Percentiles rank a stretch among this genome's conserved stretches.
phyloP scores from a whole-genome alignment of 2,113 vertebrate species.

The Micronycteris hirsuta region DNA sequence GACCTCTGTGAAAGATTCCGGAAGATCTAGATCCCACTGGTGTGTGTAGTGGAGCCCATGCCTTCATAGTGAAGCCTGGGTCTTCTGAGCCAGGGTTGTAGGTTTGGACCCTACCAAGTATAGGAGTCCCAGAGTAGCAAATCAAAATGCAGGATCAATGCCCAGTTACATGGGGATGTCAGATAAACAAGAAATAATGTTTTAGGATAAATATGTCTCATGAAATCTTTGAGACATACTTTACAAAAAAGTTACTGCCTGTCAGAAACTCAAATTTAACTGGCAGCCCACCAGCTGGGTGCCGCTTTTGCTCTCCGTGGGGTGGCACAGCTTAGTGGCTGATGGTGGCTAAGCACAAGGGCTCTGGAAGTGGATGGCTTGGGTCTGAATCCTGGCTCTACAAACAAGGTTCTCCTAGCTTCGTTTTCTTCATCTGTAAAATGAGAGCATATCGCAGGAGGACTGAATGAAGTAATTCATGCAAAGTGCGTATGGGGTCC shows the following conservation, averaged over 20 bases:
- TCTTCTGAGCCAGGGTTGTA: neutral
- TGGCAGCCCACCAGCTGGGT: neutral
- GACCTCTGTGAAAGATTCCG: neutral
- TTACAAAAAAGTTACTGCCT: neutral
- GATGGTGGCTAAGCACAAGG: neutral
- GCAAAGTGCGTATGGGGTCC: neutral
- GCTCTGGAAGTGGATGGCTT: neutral
- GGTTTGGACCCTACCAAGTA: neutral
- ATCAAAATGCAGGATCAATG: neutral
- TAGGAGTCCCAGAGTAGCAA: neutral
- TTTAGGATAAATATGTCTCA: neutral
- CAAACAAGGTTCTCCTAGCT: neutral
- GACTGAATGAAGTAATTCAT: neutral
- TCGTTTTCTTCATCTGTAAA: neutral
- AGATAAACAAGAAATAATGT: neutral
- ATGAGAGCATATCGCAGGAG: neutral
- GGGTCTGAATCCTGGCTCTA: neutral
- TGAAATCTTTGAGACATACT: neutral
- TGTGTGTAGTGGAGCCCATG: neutral
- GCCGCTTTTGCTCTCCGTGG: neutral
- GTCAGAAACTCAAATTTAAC: neutral
- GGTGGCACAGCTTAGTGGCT: too few species aligned
- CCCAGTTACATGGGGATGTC: neutral
- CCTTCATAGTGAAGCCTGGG: neutral
- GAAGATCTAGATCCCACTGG: neutral